Conservation (phyloP, 2,113 vertebrate genomes). For the Apeltes quadracus region DNA sequence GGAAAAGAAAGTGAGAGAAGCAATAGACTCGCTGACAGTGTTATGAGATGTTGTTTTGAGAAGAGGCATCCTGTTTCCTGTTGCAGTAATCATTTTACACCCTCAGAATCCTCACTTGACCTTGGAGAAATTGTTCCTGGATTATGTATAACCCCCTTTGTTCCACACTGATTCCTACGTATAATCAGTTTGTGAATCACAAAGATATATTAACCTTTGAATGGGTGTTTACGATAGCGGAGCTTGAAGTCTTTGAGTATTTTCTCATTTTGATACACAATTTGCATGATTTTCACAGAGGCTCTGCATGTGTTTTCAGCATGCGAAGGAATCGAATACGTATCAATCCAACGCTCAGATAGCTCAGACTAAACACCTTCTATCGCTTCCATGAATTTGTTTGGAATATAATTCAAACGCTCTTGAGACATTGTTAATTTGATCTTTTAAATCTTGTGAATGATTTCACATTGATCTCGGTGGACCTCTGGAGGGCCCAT, state of each 20-base stretch:
- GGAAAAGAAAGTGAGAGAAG: slow-evolving; percentile 68
- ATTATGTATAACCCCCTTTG: slow-evolving; percentile 22
- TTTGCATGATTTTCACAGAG: slow-evolving; percentile 10
- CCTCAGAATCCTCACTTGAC: slow-evolving; percentile 64
- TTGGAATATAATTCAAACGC: slow-evolving; percentile 20
- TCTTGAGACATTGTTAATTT: slow-evolving; percentile 36
- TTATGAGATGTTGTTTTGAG: slow-evolving; percentile 71
- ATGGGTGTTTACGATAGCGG: neutral
- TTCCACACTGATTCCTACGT: slow-evolving; percentile 7
- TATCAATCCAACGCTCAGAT: slow-evolving; percentile 19
- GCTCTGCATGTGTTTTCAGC: slow-evolving; percentile 12
- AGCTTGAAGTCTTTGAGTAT: neutral
- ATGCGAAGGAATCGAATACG: slow-evolving; percentile 14
- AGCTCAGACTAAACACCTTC: slow-evolving; percentile 28
- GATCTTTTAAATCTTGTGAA: slow-evolving; percentile 43
- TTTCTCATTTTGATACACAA: slow-evolving; percentile 3
- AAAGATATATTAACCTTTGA: slow-evolving; percentile 8
- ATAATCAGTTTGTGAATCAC: slow-evolving; percentile 3
- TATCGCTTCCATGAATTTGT: slow-evolving; percentile 17
- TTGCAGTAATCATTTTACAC: slow-evolving; percentile 65
- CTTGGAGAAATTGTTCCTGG: slow-evolving; percentile 63
- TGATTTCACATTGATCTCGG: slow-evolving; percentile 59
- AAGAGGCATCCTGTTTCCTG: slow-evolving; percentile 72
- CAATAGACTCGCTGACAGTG: slow-evolving; percentile 56
- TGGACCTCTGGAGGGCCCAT: slow-evolving; percentile 57